Percentiles rank a stretch among this genome's conserved stretches.
Evolutionary conservation across 2,888 invertebrate genomes (phyloP).

Genomic region (Cacoxenus indagator): DNA sequence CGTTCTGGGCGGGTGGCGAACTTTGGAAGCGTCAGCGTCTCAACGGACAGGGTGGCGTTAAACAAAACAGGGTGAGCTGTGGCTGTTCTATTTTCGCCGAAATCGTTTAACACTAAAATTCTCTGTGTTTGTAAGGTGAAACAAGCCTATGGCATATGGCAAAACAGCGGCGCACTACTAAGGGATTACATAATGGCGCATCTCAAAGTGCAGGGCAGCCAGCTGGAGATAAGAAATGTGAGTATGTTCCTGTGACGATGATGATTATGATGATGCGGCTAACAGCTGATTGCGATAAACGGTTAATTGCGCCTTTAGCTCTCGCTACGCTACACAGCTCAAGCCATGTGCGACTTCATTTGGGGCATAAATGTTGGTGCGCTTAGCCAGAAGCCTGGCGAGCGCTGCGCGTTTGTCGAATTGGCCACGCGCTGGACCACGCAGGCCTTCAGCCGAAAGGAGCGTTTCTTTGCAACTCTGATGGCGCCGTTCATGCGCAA

Average conservation of each 20-base stretch:
- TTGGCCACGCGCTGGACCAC: conserved; percentile 36
- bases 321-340: conserved; percentile 53
- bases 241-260: conserved; percentile 29
- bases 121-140: conserved; percentile 29
- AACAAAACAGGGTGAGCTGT: conserved; percentile 68
- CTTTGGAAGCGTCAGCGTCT: conserved; percentile 71
- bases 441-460: conserved; percentile 36
- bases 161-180: conserved; percentile 44
- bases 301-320: conserved; percentile 42
- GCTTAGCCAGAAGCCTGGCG: conserved; percentile 25
- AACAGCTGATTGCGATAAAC: neutral
- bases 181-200: conserved; percentile 38
- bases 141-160: conserved; percentile 53
- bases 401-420: conserved; percentile 38
- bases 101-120: neutral
- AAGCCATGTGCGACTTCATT: conserved; percentile 59
- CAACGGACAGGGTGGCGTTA: conserved; percentile 72
- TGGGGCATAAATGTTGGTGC: conserved; percentile 65
- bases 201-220: conserved; percentile 26
- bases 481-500: conserved; percentile 44
- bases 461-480: conserved; percentile 38
- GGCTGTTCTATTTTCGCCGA: neutral
- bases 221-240: conserved; percentile 58
- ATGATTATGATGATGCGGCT: neutral
- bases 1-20: conserved; percentile 50